phyloP scores from a whole-genome alignment of 2,888 invertebrate species.

The Tetramorium bicarinatum region DNA sequence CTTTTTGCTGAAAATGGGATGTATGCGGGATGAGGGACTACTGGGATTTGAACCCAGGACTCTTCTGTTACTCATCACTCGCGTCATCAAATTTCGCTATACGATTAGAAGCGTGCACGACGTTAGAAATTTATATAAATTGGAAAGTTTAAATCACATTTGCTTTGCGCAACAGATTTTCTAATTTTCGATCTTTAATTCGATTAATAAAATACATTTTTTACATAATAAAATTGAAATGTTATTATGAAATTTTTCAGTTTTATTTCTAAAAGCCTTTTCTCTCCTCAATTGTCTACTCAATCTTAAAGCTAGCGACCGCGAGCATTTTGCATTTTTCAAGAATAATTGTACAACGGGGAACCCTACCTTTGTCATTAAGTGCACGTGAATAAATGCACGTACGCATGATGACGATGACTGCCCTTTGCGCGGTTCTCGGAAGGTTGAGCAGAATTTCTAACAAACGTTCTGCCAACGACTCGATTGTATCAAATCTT shows the following conservation, averaged over 20 bases:
- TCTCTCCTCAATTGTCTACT: neutral
- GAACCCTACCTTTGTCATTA: slow-evolving; percentile 82
- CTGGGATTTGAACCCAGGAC: too few relatives aligned
- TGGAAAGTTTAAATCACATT: neutral
- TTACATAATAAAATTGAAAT: neutral
- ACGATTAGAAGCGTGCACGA: neutral
- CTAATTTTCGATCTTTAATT: neutral
- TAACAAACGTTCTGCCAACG: neutral
- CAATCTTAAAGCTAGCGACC: slow-evolving; percentile 20
- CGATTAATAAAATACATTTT: neutral
- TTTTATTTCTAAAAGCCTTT: neutral
- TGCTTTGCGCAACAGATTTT: neutral
- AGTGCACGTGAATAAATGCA: slow-evolving; percentile 82
- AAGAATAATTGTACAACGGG: slow-evolving; percentile 81
- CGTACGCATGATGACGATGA: slow-evolving; percentile 73
- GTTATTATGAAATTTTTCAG: neutral
- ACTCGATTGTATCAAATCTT: neutral
- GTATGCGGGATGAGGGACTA: too few relatives aligned
- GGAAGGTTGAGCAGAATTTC: slow-evolving; percentile 17
- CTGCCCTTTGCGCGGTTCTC: slow-evolving; percentile 7
- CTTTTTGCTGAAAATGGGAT: too few relatives aligned
- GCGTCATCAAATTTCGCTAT: neutral
- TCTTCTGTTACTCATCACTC: too few relatives aligned
- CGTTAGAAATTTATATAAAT: neutral
- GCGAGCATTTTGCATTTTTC: slow-evolving; percentile 83